phyloP scores from a whole-genome alignment of 2,797 vertebrate genomes.

The Myripristis jacobus region DNA sequence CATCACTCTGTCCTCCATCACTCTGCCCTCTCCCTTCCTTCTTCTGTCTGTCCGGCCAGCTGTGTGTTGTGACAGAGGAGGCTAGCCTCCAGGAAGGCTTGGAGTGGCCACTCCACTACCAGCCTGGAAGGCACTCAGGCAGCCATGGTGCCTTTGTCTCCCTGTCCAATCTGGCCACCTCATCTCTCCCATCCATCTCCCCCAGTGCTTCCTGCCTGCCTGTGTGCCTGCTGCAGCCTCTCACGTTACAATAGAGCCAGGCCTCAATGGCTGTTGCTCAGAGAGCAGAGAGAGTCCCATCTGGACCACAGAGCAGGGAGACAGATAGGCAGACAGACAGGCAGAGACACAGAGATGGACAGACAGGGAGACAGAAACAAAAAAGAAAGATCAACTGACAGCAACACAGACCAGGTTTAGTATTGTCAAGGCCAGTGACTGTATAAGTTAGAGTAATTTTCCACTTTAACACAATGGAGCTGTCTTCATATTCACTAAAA shows the following conservation, averaged over 20 bases:
- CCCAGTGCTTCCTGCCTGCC: conserved; percentile 56
- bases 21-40: conserved; percentile 16
- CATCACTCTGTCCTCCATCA: background rate
- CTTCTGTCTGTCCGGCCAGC: conserved; percentile 58
- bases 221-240: conserved; percentile 56
- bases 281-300: conserved; percentile 68
- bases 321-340: conserved; percentile 14
- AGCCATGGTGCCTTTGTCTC: conserved; percentile 69
- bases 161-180: conserved; percentile 71
- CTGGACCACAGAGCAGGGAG: conserved; percentile 53
- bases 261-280: conserved; percentile 61
- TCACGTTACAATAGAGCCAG: conserved; percentile 68
- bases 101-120: conserved; percentile 71
- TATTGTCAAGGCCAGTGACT: conserved; percentile 36
- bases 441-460: conserved; percentile 28
- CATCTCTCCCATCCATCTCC: conserved; percentile 60
- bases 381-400: no score
- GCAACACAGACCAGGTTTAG: conserved; percentile 43
- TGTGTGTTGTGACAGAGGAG: conserved; percentile 50
- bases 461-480: conserved; percentile 10
- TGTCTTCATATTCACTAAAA: conserved; percentile 11
- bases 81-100: conserved; percentile 56
- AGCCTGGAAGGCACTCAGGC: conserved; percentile 66
- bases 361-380: conserved; percentile 21
- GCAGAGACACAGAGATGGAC: conserved; percentile 31